These are phyloP conservation scores for Sycophila sp. DNA, from an alignment of 1,140 invertebrate species.

Conservation along the genomic window DNA sequence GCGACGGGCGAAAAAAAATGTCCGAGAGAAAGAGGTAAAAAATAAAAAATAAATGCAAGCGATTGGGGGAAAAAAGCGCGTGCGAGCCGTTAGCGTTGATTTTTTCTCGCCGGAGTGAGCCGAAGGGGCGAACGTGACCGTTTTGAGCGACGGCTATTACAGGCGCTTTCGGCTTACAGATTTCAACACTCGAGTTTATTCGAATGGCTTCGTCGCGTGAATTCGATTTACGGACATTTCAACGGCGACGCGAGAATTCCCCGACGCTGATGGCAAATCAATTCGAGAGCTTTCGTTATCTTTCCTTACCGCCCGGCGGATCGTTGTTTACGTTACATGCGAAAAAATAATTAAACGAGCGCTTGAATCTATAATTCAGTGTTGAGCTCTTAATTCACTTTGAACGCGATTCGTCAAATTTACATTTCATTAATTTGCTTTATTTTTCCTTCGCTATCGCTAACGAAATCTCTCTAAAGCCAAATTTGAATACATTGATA, in stretches of 20 bases:
- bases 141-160: slow-evolving; percentile 17
- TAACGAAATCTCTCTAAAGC: no score
- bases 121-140: slow-evolving; percentile 6
- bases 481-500: no score
- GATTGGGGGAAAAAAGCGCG: background rate
- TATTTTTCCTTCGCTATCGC: background rate
- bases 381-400: no score
- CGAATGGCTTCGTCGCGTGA: background rate
- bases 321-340: no score
- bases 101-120: slow-evolving; percentile 1
- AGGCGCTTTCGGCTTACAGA: background rate
- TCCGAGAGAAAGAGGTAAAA: background rate
- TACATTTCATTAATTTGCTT: background rate
- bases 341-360: no score
- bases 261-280: background rate
- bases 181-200: background rate
- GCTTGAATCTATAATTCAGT: no score
- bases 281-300: background rate
- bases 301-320: background rate
- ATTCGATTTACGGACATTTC: background rate
- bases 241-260: background rate
- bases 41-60: slow-evolving; percentile 1
- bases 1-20: no score
- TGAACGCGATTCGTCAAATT: background rate
- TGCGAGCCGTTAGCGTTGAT: background rate